Base-by-base conservation (phyloP, 2,113 vertebrate species). In the Meleagris gallopavo region DNA sequence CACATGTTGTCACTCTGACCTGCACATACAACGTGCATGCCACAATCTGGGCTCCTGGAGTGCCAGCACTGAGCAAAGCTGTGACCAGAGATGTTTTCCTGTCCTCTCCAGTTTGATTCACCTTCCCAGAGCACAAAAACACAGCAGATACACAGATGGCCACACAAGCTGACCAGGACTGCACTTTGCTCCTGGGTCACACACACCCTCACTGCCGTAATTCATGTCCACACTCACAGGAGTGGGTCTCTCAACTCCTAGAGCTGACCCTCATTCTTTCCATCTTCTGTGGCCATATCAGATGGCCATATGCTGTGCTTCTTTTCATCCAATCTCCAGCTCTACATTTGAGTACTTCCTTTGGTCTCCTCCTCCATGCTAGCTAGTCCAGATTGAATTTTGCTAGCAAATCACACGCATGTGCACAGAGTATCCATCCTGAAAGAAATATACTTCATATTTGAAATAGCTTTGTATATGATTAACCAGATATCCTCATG, bases 61-160 rank as follows among this genome's bases (percentile, higher is more conserved):
- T 11, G 18, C 12, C 36, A 19, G 6, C 0, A 0, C 2, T 62
- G 55, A 65, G 43, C 60, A 38, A 7, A 0, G 0, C 18, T 30
- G 19, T 57, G 36, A 36, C 65, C 57, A 48, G 17, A 29, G 66
- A 13, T 17, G 13, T 30, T 48, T 21, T 70, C 8, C 18, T 13
- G 27, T 13, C 18, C 29, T 18, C 14, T 69, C 41, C 40, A 22
- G 30, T 20, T 34, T 10, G 5, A 14, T 2, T 18, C 40, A 9
- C 36, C 16, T 61, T 60, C 74, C n/a, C 13, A 48, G 25, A 6
- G 30, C 21, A 17, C 60, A 62, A 13, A 25, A 17, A 18, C 61
- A 38, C 24, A 34, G 11, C 25, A 62, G n/a, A 38, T 21, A 11
- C 30, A 8, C 3, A 3, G 22, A 70, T 41, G 72, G 16, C 19